Conservation (phyloP, 2,888 invertebrate genomes). For the Chrysotoxum bicinctum region DNA sequence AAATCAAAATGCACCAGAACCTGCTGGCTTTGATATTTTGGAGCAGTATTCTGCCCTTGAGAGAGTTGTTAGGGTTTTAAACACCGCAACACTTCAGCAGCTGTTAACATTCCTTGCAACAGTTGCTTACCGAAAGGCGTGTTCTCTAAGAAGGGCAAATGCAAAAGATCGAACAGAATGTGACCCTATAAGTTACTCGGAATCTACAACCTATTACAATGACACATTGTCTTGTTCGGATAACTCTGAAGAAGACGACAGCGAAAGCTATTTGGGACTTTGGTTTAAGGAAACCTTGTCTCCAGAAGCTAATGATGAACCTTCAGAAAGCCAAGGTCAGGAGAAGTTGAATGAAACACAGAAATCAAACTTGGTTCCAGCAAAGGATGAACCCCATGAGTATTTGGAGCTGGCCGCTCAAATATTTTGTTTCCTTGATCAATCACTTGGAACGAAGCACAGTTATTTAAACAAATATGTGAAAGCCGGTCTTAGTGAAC, state of each 20-base stretch:
- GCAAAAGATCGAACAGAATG: slow-evolving; percentile 90
- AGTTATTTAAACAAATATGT: slow-evolving; percentile 86
- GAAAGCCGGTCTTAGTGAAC: slow-evolving; percentile 88
- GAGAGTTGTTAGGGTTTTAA: slow-evolving; percentile 83
- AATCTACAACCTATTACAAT: slow-evolving; percentile 97
- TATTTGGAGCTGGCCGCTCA: slow-evolving; percentile 93
- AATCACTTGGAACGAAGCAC: slow-evolving; percentile 85
- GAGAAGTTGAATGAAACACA: slow-evolving; percentile 83
- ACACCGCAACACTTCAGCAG: slow-evolving; percentile 83
- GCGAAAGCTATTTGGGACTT: slow-evolving; percentile 85
- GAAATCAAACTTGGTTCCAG: slow-evolving; percentile 85
- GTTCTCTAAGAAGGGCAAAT: slow-evolving; percentile 89
- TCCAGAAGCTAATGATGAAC: slow-evolving; percentile 84
- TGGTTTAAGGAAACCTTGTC: slow-evolving; percentile 97
- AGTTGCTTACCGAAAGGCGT: slow-evolving; percentile 95
- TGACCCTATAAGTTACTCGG: slow-evolving; percentile 92
- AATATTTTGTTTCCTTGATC: slow-evolving; percentile 92
- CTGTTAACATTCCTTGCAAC: slow-evolving; percentile 94
- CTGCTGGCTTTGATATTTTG: slow-evolving; percentile 81
- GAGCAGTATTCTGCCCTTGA: slow-evolving; percentile 81
- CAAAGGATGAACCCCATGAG: slow-evolving; percentile 91
- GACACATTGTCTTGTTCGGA: slow-evolving; percentile 95
- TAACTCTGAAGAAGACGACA: slow-evolving; percentile 92
- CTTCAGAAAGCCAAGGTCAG: slow-evolving; percentile 84
- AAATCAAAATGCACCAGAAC: slow-evolving; percentile 76